These are phyloP conservation scores for Parnassius mnemosyne DNA, from an alignment of 2,888 invertebrate species.

Conservation along the genomic window DNA sequence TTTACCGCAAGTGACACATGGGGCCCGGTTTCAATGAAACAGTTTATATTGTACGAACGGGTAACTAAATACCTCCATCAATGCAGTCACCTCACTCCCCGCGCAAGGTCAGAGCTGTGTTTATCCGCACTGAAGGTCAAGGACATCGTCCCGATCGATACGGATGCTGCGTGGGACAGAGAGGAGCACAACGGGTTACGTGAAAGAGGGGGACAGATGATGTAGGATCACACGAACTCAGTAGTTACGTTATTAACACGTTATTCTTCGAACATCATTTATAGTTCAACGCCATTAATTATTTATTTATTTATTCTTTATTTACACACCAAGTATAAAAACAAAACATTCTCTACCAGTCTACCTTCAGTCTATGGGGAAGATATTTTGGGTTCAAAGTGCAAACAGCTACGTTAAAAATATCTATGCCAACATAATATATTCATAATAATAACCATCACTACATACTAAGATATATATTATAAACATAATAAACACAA, in stretches of 20 bases:
- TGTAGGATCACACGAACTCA: conserved; percentile 5
- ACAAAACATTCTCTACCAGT: too few species aligned
- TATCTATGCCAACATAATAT: too few species aligned
- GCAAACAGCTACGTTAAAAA: too few species aligned
- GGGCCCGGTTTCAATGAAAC: neutral
- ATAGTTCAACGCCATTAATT: too few species aligned
- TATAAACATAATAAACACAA: too few species aligned
- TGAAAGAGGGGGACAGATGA: conserved; percentile 35
- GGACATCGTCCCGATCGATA: conserved; percentile 65
- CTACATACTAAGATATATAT: too few species aligned
- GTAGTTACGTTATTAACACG: conserved; percentile 17
- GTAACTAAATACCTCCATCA: neutral
- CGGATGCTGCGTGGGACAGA: conserved; percentile 64
- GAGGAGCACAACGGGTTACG: conserved; percentile 33
- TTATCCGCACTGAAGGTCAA: conserved; percentile 53
- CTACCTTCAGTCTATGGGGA: too few species aligned
- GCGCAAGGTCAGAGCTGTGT: conserved; percentile 11
- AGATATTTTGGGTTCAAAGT: too few species aligned
- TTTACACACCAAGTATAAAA: too few species aligned
- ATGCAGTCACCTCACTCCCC: conserved; percentile 1
- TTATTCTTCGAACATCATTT: neutral
- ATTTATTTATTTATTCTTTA: too few species aligned
- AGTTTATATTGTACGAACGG: neutral
- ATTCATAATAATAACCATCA: too few species aligned
- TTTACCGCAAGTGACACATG: too few species aligned